These are phyloP conservation scores for Dendronephthya gigantea DNA, from an alignment of 64 coral and sea anemone genomes.

Conservation along the genomic window DNA sequence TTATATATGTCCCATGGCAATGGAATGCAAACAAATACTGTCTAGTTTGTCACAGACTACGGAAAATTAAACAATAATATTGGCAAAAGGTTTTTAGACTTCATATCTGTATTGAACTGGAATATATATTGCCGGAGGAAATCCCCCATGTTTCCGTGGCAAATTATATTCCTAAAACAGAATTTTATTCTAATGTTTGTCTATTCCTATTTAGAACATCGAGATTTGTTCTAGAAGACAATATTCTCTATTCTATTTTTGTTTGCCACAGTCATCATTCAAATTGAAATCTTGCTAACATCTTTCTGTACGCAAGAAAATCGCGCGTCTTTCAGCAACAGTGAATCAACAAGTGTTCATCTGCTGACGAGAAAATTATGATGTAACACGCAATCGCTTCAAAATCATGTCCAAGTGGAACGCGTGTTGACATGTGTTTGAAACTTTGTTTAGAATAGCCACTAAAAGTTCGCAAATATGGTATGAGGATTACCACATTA, in stretches of 20 bases:
- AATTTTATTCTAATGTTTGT: not conserved
- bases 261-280: not conserved
- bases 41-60: not conserved
- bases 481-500: not conserved
- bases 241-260: not conserved
- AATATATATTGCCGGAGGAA: not conserved
- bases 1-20: not conserved
- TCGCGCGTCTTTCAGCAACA: not conserved
- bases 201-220: not conserved
- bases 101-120: not conserved
- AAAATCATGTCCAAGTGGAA: not conserved
- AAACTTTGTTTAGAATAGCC: not conserved
- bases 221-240: not conserved
- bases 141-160: not conserved
- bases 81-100: not conserved
- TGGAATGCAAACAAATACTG: slow-evolving; percentile 14
- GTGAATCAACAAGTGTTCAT: not conserved
- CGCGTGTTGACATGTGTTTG: not conserved
- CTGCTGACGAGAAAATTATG: not conserved
- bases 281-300: not conserved
- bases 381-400: not conserved
- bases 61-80: not conserved
- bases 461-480: not conserved
- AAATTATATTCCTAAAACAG: not conserved
- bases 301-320: not conserved